Evolutionary conservation across 1,140 invertebrate species (phyloP).

Genomic region (Lepidurus arcticus): DNA sequence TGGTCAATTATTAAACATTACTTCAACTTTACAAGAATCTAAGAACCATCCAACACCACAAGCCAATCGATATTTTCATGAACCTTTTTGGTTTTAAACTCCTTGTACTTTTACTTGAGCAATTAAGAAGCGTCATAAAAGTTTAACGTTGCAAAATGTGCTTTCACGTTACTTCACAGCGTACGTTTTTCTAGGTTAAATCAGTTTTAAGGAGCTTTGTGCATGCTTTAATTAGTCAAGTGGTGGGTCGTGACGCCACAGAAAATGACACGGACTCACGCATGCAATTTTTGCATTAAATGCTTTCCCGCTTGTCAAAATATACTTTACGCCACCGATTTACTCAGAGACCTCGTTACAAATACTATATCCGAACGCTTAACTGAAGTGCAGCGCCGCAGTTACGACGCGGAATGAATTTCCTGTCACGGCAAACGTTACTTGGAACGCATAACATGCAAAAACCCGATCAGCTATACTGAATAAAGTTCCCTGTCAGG

Average conservation of each 20-base stretch:
- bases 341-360: background rate
- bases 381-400: background rate
- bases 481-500: background rate
- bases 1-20: background rate
- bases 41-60: too few species aligned
- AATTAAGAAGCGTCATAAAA: too few species aligned
- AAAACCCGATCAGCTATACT: background rate
- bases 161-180: too few species aligned
- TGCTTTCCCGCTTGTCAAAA: background rate
- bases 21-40: too few species aligned
- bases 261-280: background rate
- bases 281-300: background rate
- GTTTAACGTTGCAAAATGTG: too few species aligned
- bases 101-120: too few species aligned
- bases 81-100: too few species aligned
- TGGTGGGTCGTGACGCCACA: background rate
- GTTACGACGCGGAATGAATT: background rate
- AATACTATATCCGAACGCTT: background rate
- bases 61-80: too few species aligned
- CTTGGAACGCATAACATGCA: background rate
- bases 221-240: slow-evolving; percentile 10
- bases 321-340: background rate
- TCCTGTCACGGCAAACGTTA: background rate
- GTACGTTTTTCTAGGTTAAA: background rate
- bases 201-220: background rate